Conservation (phyloP, 2,888 invertebrate genomes). For the Cataglyphis livida region DNA sequence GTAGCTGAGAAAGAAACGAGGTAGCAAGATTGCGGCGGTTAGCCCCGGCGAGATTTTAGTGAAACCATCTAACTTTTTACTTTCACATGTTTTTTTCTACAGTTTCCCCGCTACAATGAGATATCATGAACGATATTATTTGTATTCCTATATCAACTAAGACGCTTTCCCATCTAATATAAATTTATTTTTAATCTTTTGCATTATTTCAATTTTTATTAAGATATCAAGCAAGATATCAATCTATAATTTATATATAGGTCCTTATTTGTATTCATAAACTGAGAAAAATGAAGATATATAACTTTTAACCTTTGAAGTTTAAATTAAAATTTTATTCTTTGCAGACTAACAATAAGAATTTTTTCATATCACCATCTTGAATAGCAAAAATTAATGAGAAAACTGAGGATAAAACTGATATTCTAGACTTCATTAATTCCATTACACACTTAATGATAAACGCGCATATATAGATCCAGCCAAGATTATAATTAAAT, state of each 20-base stretch:
- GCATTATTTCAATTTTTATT: not conserved
- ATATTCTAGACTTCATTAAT: not conserved
- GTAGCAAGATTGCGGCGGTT: conserved; percentile 38
- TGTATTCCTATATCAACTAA: not conserved
- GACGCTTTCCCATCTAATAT: not conserved
- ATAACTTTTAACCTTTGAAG: not conserved
- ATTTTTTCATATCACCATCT: not conserved
- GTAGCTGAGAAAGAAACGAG: conserved; percentile 42
- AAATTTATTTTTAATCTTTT: not conserved
- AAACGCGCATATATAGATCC: not conserved
- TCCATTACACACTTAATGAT: not conserved
- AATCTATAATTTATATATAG: not conserved
- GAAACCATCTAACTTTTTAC: conserved; percentile 33
- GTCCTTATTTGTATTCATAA: not conserved
- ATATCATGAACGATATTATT: not conserved
- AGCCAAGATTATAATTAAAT: conserved; percentile 4
- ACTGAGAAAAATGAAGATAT: not conserved
- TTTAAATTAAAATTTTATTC: not conserved
- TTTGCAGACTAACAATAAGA: not conserved
- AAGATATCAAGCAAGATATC: not conserved
- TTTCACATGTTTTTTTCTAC: conserved; percentile 9
- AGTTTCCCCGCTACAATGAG: not conserved
- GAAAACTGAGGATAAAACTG: not conserved
- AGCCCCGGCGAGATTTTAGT: conserved; percentile 40
- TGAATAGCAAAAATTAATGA: not conserved